Conservation (phyloP, 2,888 invertebrate genomes). For the Ferdinandea cuprea region DNA sequence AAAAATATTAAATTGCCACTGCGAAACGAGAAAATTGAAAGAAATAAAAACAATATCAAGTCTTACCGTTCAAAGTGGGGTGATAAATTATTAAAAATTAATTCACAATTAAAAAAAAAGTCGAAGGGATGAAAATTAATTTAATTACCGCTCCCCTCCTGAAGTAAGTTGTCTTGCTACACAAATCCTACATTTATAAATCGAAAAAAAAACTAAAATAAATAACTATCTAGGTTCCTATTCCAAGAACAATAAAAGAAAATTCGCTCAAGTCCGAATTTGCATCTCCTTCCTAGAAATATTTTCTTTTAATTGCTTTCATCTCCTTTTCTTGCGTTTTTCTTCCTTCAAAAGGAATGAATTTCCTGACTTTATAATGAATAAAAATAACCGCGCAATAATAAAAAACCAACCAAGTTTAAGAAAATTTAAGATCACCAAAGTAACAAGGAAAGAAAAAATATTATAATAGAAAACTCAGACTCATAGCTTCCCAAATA, state of each 20-base stretch:
- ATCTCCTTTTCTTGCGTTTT: constrained; percentile 67
- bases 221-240: constrained; percentile 10
- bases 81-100: constrained; percentile 66
- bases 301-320: constrained; percentile 72
- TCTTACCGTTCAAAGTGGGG: constrained; percentile 32
- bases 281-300: constrained; percentile 31
- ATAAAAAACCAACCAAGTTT: constrained; percentile 31
- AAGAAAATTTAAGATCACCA: constrained; percentile 70
- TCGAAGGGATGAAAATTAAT: constrained; percentile 59
- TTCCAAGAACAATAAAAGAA: constrained; percentile 40
- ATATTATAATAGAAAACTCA: constrained; percentile 67
- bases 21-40: constrained; percentile 38
- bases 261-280: neutral
- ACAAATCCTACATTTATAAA: no score
- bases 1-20: constrained; percentile 7
- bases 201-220: neutral
- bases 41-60: constrained; percentile 33
- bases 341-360: constrained; percentile 39
- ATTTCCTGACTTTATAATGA: constrained; percentile 67
- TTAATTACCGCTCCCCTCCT: constrained; percentile 60
- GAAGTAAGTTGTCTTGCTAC: no score
- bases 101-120: constrained; percentile 64
- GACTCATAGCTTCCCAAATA: constrained; percentile 53
- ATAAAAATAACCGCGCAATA: constrained; percentile 2
- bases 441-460: constrained; percentile 48